Evolutionary conservation across 2,797 vertebrate species (phyloP).

Genomic region (Arrhamphus sclerolepis): DNA sequence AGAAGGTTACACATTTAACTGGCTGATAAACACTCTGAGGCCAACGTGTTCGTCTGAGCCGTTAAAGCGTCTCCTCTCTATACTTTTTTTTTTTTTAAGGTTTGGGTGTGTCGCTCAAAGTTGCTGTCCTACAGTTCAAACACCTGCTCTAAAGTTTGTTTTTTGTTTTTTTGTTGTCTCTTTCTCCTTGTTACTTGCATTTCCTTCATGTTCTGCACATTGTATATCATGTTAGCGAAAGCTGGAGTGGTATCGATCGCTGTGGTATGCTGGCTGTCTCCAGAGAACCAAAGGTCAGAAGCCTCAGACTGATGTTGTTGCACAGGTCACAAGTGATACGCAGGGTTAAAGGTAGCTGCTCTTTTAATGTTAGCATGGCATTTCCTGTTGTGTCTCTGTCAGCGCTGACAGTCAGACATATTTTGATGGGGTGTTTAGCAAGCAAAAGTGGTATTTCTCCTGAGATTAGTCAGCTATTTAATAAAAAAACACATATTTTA

Average conservation of each 20-base stretch:
- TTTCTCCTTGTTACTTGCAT: neutral
- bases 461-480: neutral
- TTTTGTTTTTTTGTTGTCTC: constrained; percentile 23
- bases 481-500: neutral
- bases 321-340: constrained; percentile 40
- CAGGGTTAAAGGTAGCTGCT: constrained; percentile 49
- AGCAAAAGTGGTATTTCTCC: constrained; percentile 1
- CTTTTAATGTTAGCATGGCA: constrained; percentile 10
- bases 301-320: constrained; percentile 23
- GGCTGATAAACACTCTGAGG: constrained; percentile 54
- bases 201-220: neutral
- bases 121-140: neutral
- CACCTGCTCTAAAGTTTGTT: constrained; percentile 2
- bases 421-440: neutral
- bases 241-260: constrained; percentile 25
- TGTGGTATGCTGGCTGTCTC: constrained; percentile 19
- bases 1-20: constrained; percentile 56
- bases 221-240: constrained; percentile 15
- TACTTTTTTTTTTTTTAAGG: constrained; percentile 29
- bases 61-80: constrained; percentile 21
- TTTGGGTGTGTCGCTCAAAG: constrained; percentile 38
- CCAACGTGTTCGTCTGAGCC: constrained; percentile 19
- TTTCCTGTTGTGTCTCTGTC: constrained; percentile 3
- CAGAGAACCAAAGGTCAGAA: constrained; percentile 48
- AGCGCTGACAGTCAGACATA: neutral